These are phyloP conservation scores for Nebria salina DNA, from an alignment of 2,888 invertebrate species.

Conservation along the genomic window DNA sequence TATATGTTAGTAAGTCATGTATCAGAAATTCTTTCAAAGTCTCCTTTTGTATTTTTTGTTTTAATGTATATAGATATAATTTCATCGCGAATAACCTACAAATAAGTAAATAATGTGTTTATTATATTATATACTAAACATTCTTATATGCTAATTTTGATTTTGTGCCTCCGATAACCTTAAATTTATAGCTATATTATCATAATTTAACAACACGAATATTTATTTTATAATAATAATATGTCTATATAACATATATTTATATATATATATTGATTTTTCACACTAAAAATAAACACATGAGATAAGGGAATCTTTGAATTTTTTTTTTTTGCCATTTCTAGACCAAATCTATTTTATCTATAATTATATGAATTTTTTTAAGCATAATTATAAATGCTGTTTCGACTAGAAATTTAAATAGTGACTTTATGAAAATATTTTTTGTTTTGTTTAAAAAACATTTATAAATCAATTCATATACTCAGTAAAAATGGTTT, in stretches of 20 bases:
- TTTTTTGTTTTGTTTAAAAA: too few species aligned
- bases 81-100: constrained; percentile 60
- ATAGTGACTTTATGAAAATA: too few species aligned
- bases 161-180: constrained; percentile 59
- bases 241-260: constrained; percentile 4
- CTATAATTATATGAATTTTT: too few species aligned
- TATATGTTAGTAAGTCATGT: constrained; percentile 53
- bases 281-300: not conserved
- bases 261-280: not conserved
- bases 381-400: too few species aligned
- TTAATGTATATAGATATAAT: constrained; percentile 60
- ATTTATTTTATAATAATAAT: constrained; percentile 16
- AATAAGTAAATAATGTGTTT: constrained; percentile 59
- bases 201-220: constrained; percentile 41
- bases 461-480: too few species aligned
- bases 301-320: not conserved
- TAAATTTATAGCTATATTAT: constrained; percentile 22
- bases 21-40: constrained; percentile 57
- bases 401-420: too few species aligned
- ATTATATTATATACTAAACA: constrained; percentile 56
- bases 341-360: not conserved
- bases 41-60: constrained; percentile 50
- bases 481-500: not conserved
- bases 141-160: constrained; percentile 60
- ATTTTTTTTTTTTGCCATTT: not conserved